Evolutionary conservation across 2,888 invertebrate species (phyloP), one percentile per base, ranked within the genome.

Genomic region (Drosophila pegasa): DNA sequence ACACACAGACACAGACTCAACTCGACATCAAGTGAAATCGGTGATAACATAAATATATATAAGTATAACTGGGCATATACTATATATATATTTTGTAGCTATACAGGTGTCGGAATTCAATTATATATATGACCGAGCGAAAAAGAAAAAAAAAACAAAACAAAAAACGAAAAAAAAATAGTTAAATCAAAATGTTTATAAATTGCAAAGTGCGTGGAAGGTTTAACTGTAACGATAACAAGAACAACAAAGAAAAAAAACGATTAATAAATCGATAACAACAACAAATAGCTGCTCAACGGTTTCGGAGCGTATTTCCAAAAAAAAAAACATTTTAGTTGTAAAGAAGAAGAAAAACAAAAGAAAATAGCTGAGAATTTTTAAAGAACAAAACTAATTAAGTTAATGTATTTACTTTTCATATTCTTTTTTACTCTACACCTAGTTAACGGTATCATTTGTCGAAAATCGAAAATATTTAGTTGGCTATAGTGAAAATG

Each of bases 281-380:
- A 71, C 61, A 76, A 76, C 74, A 81, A 83, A 86, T 80, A 90
- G 83, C 89, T 89, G 92, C 91, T 92, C 91, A 91, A 89, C 89
- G 91, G 91, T 91, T 91, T 91, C 91, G 91, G 91, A 91, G 91
- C 91, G 89, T 88, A 82, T 90, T 89, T 90, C 90, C 89, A 88
- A 85, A 88, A 71, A 80, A 79, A 65, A 69, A n/a, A 14, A 62
- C 68, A 79, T 75, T 82, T 82, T 80, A 88, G 80, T 76, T 88
- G 29, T 77, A 71, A 66, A 25, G 9, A 43, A 25, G 6, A 43
- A 43, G 9, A 43, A 25, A 70, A 18, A n/a, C n/a, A 33, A 18
- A 29, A 29, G 14, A 31, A 78, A 64, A 74, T 58, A 78, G 78
- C 78, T 64, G 82, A 81, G 70, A 65, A 64, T 72, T 75, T 78